Evolutionary conservation across 2,797 vertebrate species (phyloP).

Genomic region (Eleutherodactylus coqui): DNA sequence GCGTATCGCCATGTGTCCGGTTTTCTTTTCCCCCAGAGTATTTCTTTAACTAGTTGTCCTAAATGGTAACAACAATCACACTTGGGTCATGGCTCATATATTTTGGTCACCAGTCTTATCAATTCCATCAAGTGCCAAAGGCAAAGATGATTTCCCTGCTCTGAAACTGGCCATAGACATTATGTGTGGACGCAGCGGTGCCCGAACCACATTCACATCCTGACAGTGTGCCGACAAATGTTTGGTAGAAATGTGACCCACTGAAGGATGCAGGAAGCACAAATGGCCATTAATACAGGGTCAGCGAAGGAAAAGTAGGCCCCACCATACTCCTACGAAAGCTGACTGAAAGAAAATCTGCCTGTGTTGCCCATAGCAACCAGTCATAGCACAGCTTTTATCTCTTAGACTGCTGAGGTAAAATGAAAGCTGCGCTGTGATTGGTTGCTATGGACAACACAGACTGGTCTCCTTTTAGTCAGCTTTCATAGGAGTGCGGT

Average conservation of each 20-base stretch:
- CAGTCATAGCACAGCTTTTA: too few species aligned
- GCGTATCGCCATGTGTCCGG: neutral
- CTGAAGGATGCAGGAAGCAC: neutral
- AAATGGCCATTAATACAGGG: neutral
- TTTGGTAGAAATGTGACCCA: too few species aligned
- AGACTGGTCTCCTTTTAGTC: too few species aligned
- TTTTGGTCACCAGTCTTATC: neutral
- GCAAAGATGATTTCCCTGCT: neutral
- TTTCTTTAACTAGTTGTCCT: too few species aligned
- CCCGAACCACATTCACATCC: neutral
- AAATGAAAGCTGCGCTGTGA: too few species aligned
- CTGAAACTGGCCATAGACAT: neutral
- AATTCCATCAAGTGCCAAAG: slow-evolving; percentile 11
- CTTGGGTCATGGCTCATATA: neutral
- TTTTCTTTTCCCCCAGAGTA: neutral
- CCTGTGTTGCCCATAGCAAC: too few species aligned
- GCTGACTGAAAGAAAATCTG: too few species aligned
- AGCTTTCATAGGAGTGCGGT: too few species aligned
- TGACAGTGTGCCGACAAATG: neutral
- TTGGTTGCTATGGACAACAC: too few species aligned
- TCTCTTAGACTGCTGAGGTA: too few species aligned
- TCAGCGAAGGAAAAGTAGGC: too few species aligned
- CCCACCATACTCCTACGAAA: too few species aligned
- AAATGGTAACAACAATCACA: neutral
- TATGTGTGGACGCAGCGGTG: neutral